Evolutionary conservation across 1,140 invertebrate genomes (phyloP), one percentile per base, ranked within the genome.

Genomic region (Formica exsecta): DNA sequence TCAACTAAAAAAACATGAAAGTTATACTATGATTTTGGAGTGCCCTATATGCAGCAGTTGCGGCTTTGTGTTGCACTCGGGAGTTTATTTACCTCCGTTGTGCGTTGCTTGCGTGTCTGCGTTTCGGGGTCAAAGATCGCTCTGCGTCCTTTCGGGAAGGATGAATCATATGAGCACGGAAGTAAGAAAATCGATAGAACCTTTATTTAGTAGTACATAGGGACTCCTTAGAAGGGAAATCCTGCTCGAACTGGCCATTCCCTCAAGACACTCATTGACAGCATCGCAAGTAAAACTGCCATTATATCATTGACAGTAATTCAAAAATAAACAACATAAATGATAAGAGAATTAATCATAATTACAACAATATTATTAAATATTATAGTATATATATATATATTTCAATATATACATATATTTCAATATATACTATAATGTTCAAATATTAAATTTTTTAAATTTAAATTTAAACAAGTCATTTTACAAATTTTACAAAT

Each of bases 141-240:
- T 68, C 9, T 59, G 13, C 75, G 85, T 74, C 80, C 75, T 74
- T 73, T 84, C n/a, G 66, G 77, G 25, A 70, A 87, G 89, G 86
- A 90, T 91, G 89, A 91, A 91, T 91, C 89, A 91, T 73, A 41
- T 62, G 32, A 32, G 29, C 25, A 41, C 76, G 86, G 86, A 89
- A 89, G 81, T 80, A 85, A 83, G 61, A 44, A 86, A 88, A 91
- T 91, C 89, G 77, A 91, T 91, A 90, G 36, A 38, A 64, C 54
- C n/a, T 77, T 38, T 57, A 16, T 86, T 36, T 25, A 19, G 22
- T 6, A 51, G 25, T 68, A 64, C 65, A 85, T 41, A 11, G 61
- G 44, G 74, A 25, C 16, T 70, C 19, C 36, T 70, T 57, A 64
- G 16, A 38, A 41, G 5, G 48, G 32, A 59, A 80, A 41, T 29